A percentile compares a stretch with the other conserved stretches of the same genome.
These are phyloP conservation scores for Porphyrio hochstetteri DNA, from an alignment of 2,113 vertebrate species.

Conservation along the genomic window DNA sequence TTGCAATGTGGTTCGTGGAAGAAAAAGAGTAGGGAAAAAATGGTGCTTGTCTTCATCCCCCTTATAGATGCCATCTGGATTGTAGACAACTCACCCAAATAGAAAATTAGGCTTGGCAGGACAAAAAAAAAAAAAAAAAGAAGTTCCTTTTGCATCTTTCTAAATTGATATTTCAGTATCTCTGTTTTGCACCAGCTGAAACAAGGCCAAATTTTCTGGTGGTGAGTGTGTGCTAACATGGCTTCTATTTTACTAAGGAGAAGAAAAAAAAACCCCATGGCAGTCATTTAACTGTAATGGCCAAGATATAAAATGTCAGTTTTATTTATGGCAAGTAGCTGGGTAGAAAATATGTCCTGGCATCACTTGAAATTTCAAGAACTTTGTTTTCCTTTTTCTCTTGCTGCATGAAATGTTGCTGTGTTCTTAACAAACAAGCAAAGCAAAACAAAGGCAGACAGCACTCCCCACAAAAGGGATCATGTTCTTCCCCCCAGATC, in stretches of 20 bases:
- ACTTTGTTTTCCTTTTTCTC: slow-evolving; percentile 61
- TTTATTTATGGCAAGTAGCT: slow-evolving; percentile 71
- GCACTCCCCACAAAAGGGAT: background rate
- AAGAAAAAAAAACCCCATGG: background rate
- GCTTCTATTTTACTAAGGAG: slow-evolving; percentile 34
- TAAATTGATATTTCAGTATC: slow-evolving; percentile 21
- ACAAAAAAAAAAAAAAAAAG: background rate
- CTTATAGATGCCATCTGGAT: slow-evolving; percentile 4
- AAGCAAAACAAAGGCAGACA: slow-evolving; percentile 34
- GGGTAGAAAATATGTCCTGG: slow-evolving; percentile 69
- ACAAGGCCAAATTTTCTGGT: slow-evolving; percentile 20
- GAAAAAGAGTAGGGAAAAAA: background rate
- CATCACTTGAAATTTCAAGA: slow-evolving; percentile 58
- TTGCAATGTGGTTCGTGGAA: background rate
- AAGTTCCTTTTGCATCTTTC: background rate
- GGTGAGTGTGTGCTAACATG: slow-evolving; percentile 1
- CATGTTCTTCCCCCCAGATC: background rate
- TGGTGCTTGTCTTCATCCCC: background rate
- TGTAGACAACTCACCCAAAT: slow-evolving; percentile 9
- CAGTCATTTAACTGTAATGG: slow-evolving; percentile 42
- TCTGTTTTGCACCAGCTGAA: slow-evolving; percentile 36
- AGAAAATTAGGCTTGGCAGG: background rate
- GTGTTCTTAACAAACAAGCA: slow-evolving; percentile 63
- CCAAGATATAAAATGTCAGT: slow-evolving; percentile 69
- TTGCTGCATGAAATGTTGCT: slow-evolving; percentile 55